Evolutionary conservation across 2,888 invertebrate genomes (phyloP), one percentile per base, ranked within the genome.

Genomic region (Andrena praecox): DNA sequence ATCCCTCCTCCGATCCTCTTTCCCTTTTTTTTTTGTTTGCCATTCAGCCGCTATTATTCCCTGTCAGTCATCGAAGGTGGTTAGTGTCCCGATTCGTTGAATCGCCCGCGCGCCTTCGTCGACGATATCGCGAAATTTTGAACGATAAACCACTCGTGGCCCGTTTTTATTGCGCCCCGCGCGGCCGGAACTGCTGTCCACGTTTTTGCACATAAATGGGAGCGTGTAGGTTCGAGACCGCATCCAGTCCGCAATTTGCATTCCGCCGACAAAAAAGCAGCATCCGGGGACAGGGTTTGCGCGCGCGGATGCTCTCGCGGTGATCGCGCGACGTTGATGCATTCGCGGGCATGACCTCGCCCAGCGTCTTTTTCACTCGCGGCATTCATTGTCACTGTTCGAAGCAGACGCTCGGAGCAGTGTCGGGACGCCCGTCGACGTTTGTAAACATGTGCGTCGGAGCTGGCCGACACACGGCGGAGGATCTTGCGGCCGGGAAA

Each of bases 161-260:
- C 5, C 8, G 52, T 52, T 68, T 68, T 54, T 33, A 29, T 29
- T 48, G 50, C 33, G 8, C 29, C n/a, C 2, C 5, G 20, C 24
- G 8, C 8, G 7, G 42, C 42, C 42, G 20, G 8, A 8, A 52
- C 56, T 27, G 56, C 10, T 33, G 16, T 10, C 7, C 27, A 33
- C 24, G 24, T 62, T 77, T 77, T 67, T 68, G 16, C 67, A 27
- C 7, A 6, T 50, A 71, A 71, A 33, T 42, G 54, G 56, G 4
- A 35, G 27, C 24, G 48, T 35, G 71, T 29, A 66, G 24, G 31
- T 20, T 10, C 24, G 64, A 16, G 69, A 35, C 35, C 63, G 80
- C 33, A 70, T 80, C 67, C 70, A 77, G 67, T 68, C 70, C 70
- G 67, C 70, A 74, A 84, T 80, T 84, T 80, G 77, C 76, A 70